phyloP scores from a whole-genome alignment of 2,797 vertebrate species.

The Sebastes matsubarae region DNA sequence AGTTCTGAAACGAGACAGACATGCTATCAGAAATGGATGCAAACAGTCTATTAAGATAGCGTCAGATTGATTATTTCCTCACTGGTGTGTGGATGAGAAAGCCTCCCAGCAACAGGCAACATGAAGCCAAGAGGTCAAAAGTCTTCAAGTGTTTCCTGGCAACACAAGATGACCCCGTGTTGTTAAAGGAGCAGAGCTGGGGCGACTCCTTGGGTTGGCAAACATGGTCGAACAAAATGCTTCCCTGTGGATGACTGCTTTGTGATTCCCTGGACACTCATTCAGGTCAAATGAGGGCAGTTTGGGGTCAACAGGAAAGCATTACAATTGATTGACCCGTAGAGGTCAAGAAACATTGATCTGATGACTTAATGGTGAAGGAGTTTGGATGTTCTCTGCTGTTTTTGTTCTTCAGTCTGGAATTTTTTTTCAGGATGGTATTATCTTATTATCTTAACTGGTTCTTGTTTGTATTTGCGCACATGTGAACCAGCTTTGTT shows the following conservation, averaged over 20 bases:
- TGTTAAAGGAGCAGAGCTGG: conserved; percentile 17
- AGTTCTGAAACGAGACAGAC: background rate
- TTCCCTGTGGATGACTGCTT: conserved; percentile 36
- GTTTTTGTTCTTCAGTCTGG: background rate
- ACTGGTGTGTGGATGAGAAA: background rate
- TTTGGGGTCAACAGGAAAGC: conserved; percentile 50
- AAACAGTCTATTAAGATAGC: background rate
- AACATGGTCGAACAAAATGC: conserved; percentile 34
- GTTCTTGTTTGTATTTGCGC: background rate
- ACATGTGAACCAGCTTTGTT: background rate
- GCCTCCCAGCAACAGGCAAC: conserved; percentile 22
- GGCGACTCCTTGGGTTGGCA: conserved; percentile 9
- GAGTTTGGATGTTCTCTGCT: background rate
- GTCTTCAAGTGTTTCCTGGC: conserved; percentile 58
- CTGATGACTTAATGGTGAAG: background rate
- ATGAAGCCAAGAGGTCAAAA: conserved; percentile 52
- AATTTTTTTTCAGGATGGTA: background rate
- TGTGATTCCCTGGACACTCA: conserved; percentile 49
- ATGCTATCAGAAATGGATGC: background rate
- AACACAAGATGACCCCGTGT: conserved; percentile 53
- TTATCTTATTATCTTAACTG: background rate
- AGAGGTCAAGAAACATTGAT: conserved; percentile 32
- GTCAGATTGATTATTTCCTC: conserved; percentile 10
- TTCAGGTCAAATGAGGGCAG: conserved; percentile 50
- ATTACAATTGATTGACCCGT: conserved; percentile 32